Base-by-base conservation (phyloP, 1,140 invertebrate species). In the Pseudomyrmex dendroicus region DNA sequence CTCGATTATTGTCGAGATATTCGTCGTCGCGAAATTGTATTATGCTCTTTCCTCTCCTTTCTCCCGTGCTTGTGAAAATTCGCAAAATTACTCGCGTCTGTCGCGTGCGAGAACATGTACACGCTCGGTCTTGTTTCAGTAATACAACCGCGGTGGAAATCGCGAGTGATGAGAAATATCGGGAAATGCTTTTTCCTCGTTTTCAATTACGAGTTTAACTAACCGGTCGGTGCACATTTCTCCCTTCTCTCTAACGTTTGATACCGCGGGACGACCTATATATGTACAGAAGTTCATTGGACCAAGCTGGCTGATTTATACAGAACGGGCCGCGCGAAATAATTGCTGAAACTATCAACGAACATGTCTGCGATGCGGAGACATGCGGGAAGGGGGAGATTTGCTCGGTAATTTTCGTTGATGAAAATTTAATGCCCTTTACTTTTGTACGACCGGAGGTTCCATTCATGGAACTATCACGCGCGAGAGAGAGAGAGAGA, bases 321-420 rank as follows among this genome's bases (percentile, higher is more conserved):
- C 57, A 82, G 82, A 83, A 46, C 44, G n/a, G 35, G 35, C 35
- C 76, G 63, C 72, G 80, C 68, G 83, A 91, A 91, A 90, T 91
- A 91, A 91, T 90, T 91, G 76, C 88, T 89, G 61, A 56, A 83
- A 85, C 61, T 85, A 73, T 85, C 72, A 85, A 57, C 73, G 54
- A 63, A 80, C 59, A 63, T 77, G 46, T 70, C 64, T 22, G 66
- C 52, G 52, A 64, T 62, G 25, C 48, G 48, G 22, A 50, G 56
- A 64, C 59, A 20, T 1, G 35, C 35, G 35, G 35, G 5, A 0
- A 35, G 35, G 35, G 48, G 22, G 44, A 9, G n/a, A 59, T 84
- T 67, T 56, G 84, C 70, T 84, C 80, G 83, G 90, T 90, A 91
- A 90, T 91, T 91, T 90, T 85, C 89, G 73, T 89, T 91, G 91